These are phyloP conservation scores for Dasyornis broadbenti DNA, from an alignment of 2,113 vertebrate genomes.

Conservation along the genomic window DNA sequence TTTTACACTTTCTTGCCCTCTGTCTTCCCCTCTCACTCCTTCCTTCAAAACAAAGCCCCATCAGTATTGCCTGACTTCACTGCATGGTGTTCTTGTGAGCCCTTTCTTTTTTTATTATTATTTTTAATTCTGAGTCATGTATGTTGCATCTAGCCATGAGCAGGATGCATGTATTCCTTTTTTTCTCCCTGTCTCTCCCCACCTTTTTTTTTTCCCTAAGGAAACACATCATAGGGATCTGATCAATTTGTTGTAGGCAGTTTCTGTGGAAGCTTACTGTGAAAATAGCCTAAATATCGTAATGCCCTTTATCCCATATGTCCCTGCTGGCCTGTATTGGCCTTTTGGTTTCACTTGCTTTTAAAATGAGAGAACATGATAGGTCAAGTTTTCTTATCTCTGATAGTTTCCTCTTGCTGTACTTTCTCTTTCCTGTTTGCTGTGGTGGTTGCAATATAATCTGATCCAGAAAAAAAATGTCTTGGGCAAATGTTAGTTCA, in stretches of 20 bases:
- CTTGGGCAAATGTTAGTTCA: neutral
- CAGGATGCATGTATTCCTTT: conserved; percentile 15
- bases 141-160: conserved; percentile 8
- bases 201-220: neutral
- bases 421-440: conserved; percentile 2
- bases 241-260: neutral
- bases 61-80: conserved; percentile 7
- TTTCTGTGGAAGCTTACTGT: neutral
- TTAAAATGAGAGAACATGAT: neutral
- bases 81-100: conserved; percentile 48
- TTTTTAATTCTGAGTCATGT: neutral
- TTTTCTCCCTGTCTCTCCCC: neutral
- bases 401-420: neutral
- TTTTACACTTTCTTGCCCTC: neutral
- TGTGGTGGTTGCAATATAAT: neutral
- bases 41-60: neutral
- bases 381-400: conserved; percentile 1
- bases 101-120: neutral
- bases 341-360: neutral
- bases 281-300: neutral
- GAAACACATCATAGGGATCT: neutral
- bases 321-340: neutral
- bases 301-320: neutral
- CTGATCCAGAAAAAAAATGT: conserved; percentile 1
- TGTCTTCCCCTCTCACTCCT: neutral